Base-by-base conservation (phyloP, 2,797 vertebrate genomes). In the Petrocephalus schoutedeni region DNA sequence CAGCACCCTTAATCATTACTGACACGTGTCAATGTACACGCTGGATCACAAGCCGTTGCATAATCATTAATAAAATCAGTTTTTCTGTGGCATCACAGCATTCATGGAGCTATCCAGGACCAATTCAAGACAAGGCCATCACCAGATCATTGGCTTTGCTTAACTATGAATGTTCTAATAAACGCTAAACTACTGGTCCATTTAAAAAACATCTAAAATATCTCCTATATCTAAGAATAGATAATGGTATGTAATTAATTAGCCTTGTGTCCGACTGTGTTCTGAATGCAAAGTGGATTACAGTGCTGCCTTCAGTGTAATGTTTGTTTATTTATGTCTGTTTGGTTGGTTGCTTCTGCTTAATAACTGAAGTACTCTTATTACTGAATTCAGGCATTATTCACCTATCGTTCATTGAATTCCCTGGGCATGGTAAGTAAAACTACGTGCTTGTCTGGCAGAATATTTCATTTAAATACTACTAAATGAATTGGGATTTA, bases 41-140 rank as follows among this genome's bases (percentile, higher is more conserved):
- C 49, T 1, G 45, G 89, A 95, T 96, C 93, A 95, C 94, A 92
- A 89, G 89, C 36, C 4, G n/a, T 88, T 36, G 91, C 90, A 88
- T 95, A 94, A 95, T 93, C 93, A 92, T 94, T 92, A 94, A 94
- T 92, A 93, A 95, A 90, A 90, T 92, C 67, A 41, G 67, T 12
- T 32, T 57, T 32, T 57, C 19, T 41, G 19, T 32, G 74, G 32
- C 87, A 57, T 51, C 87, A n/a, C 9, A 19, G 28, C 54, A 83
- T 91, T 88, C 58, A 88, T 19, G 0, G 91, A 88, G 91, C 90
- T 89, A 89, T 85, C 88, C 32, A 58, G 87, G 88, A 84, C 36
- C 14, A 41, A 28, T 87, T 77, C 8, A 36, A 21, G 16, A 56
- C 16, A 77, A 56, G 53, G 10, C n/a, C 6, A 41, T 49, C 56